Percentiles rank a stretch among this genome's conserved stretches.
Evolutionary conservation across 2,797 vertebrate genomes (phyloP).

Genomic region (Clarias pachynema): DNA sequence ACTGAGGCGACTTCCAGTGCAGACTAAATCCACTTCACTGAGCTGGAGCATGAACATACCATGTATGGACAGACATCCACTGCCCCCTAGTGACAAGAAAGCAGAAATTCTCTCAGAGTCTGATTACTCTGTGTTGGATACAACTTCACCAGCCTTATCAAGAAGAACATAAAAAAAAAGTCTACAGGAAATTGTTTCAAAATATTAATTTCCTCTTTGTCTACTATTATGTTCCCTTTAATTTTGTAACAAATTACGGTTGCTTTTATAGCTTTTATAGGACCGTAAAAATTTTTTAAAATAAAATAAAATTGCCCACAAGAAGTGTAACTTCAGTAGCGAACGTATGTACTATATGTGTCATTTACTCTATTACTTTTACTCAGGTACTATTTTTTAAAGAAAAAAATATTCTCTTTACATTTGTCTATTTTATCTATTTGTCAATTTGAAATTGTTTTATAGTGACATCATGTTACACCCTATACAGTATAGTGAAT

Average conservation of each 20-base stretch:
- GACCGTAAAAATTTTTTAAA: not conserved
- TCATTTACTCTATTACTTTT: not conserved
- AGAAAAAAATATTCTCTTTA: not conserved
- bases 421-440: not conserved
- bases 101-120: not conserved
- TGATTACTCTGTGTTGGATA: not conserved
- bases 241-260: not conserved
- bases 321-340: no score
- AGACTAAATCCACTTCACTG: not conserved
- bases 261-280: not conserved
- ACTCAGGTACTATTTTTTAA: not conserved
- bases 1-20: not conserved
- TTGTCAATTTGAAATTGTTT: not conserved
- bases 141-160: not conserved
- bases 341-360: no score
- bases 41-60: not conserved
- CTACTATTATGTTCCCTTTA: not conserved
- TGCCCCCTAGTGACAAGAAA: conserved; percentile 20
- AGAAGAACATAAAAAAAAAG: not conserved
- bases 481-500: not conserved
- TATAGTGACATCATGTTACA: not conserved
- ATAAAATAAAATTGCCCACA: not conserved
- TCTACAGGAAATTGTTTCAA: not conserved
- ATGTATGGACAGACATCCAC: not conserved
- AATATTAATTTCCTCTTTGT: not conserved